A percentile compares a stretch with the other conserved stretches of the same genome.
phyloP scores from a whole-genome alignment of 2,888 invertebrate genomes.

The Buathra laborator region DNA sequence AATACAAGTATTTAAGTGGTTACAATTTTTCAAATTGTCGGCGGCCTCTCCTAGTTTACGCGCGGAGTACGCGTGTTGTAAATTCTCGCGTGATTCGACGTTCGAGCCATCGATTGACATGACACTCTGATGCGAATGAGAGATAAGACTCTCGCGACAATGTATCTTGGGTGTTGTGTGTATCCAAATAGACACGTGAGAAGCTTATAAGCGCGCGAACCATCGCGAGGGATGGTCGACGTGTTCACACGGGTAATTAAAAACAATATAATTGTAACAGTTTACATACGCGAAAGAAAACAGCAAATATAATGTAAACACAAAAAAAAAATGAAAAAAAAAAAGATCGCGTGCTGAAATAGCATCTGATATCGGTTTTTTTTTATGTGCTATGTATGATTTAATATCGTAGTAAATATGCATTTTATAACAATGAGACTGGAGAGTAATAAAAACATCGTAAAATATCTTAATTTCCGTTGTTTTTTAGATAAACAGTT shows the following conservation, averaged over 20 bases:
- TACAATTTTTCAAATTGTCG: too few species aligned
- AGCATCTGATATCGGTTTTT: background rate
- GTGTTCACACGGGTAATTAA: conserved; percentile 1
- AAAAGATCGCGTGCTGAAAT: background rate
- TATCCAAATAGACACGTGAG: conserved; percentile 16
- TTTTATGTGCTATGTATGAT: background rate
- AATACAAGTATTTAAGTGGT: too few species aligned
- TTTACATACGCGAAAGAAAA: background rate
- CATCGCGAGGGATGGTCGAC: background rate
- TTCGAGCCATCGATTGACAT: conserved; percentile 12
- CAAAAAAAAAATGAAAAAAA: background rate
- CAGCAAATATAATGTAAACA: too few species aligned
- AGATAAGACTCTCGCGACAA: conserved; percentile 16
- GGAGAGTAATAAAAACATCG: too few species aligned
- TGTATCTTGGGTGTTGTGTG: background rate
- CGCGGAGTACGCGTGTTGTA: too few species aligned
- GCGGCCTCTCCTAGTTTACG: too few species aligned
- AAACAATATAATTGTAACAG: background rate
- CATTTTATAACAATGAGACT: background rate
- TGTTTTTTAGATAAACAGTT: background rate
- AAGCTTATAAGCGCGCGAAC: background rate
- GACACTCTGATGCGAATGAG: background rate
- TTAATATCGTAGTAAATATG: background rate
- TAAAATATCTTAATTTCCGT: too few species aligned
- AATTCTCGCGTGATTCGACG: background rate